phyloP scores from a whole-genome alignment of 2,797 vertebrate species.

The Neostethus bicornis region DNA sequence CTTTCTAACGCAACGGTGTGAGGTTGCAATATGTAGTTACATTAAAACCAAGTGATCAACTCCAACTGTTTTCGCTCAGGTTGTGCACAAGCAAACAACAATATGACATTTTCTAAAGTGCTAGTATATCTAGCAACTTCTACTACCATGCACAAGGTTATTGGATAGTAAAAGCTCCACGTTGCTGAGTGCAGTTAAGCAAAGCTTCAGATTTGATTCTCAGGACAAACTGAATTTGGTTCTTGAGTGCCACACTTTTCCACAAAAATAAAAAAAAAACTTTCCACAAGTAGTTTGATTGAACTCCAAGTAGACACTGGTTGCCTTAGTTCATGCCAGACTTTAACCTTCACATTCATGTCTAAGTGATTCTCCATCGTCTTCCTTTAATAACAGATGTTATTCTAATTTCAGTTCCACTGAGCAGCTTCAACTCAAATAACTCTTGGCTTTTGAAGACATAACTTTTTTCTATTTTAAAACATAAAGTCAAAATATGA shows the following conservation, averaged over 20 bases:
- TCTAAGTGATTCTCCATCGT: neutral
- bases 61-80: conserved; percentile 1
- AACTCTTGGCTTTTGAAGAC: neutral
- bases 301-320: neutral
- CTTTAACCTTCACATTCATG: neutral
- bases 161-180: neutral
- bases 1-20: conserved; percentile 1
- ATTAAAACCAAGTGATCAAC: neutral
- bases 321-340: neutral
- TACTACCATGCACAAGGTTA: too few relatives aligned
- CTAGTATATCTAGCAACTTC: neutral
- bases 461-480: neutral
- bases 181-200: neutral
- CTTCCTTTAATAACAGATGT: neutral
- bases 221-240: neutral
- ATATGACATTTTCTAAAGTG: neutral
- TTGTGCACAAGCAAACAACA: neutral
- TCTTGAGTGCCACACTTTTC: neutral
- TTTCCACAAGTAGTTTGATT: neutral
- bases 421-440: neutral
- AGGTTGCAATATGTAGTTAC: neutral
- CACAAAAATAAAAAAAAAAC: neutral
- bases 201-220: neutral
- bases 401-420: neutral
- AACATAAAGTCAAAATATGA: neutral